Evolutionary conservation across 2,113 vertebrate genomes (phyloP).

Genomic region (Brienomyrus longianalis): DNA sequence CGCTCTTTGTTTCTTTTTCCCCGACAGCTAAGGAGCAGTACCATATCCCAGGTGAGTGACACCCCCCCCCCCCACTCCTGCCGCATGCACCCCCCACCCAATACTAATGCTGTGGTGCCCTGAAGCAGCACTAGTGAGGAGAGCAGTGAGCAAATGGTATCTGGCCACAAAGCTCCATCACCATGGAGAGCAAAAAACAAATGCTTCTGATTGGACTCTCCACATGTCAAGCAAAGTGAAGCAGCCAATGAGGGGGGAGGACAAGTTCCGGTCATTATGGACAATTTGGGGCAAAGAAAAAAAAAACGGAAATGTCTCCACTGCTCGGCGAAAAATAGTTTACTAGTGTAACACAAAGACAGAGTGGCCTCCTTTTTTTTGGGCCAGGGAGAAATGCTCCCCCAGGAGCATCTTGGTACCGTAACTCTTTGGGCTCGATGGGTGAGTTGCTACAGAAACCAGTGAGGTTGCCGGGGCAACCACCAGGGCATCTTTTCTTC

Average conservation of each 20-base stretch:
- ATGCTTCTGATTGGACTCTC: neutral
- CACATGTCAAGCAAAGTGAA: neutral
- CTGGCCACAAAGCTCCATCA: neutral
- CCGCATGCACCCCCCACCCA: neutral
- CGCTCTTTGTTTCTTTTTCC: slow-evolving; percentile 58
- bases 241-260: neutral
- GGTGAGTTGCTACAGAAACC: neutral
- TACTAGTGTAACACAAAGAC: neutral
- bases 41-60: slow-evolving; percentile 70
- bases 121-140: neutral
- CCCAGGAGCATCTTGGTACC: neutral
- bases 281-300: neutral
- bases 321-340: neutral
- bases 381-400: neutral
- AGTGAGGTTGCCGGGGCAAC: neutral
- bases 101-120: neutral
- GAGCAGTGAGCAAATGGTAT: neutral
- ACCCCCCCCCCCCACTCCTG: slow-evolving; percentile 8
- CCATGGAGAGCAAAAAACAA: neutral
- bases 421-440: neutral
- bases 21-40: slow-evolving; percentile 75
- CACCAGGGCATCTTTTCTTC: neutral
- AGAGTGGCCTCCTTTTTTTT: neutral
- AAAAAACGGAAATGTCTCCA: neutral
- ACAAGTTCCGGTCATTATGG: neutral